Conservation (phyloP, 2,113 vertebrate genomes). For the Oreamnos americanus region DNA sequence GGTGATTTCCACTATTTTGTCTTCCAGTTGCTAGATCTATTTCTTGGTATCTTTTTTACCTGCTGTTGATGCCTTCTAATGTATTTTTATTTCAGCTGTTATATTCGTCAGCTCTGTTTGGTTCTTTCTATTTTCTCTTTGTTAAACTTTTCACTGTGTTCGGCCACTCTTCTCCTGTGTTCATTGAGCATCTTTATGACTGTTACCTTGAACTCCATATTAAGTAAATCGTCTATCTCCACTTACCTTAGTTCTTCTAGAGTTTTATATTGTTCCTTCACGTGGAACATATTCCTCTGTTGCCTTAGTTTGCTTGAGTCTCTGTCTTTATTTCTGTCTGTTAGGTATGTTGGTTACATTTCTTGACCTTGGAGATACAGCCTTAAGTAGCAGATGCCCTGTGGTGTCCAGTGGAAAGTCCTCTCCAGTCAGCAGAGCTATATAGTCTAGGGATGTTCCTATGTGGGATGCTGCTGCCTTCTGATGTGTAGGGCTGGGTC, state of each 20-base stretch:
- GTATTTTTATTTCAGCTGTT: background rate
- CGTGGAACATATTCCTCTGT: background rate
- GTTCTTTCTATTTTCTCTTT: background rate
- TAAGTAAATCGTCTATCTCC: background rate
- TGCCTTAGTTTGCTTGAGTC: background rate
- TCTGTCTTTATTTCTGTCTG: background rate
- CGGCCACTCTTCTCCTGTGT: background rate
- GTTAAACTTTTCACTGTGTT: background rate
- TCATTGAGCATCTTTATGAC: background rate
- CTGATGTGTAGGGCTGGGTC: background rate
- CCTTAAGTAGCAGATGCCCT: background rate
- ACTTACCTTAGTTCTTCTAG: background rate
- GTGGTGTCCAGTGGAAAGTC: background rate
- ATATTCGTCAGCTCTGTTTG: background rate
- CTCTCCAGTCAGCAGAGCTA: background rate
- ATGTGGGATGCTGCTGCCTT: background rate
- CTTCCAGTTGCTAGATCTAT: background rate
- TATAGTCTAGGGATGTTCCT: background rate
- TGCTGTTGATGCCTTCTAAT: background rate
- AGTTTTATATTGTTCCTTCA: background rate
- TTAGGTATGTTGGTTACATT: background rate
- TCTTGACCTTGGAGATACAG: background rate
- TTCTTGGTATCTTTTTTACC: background rate
- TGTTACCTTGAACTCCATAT: background rate
- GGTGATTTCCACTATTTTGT: background rate